A percentile compares a stretch with the other conserved stretches of the same genome.
phyloP scores from a whole-genome alignment of 2,113 vertebrate species.

The Sander lucioperca region DNA sequence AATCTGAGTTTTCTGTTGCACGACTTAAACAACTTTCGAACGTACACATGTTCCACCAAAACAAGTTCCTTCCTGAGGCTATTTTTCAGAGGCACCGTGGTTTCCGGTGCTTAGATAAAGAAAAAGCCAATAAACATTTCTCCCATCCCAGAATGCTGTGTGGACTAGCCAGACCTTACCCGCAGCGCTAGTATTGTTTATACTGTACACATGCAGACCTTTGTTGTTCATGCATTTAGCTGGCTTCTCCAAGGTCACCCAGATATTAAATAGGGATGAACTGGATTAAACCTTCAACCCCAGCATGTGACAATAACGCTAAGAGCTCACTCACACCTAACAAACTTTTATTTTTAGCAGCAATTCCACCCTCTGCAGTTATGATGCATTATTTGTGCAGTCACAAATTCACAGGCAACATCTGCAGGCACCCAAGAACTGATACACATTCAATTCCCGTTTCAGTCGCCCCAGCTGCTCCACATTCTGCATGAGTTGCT shows the following conservation, averaged over 20 bases:
- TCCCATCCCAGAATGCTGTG: too few relatives aligned
- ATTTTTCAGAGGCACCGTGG: too few relatives aligned
- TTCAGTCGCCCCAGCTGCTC: constrained; percentile 29
- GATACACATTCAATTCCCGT: constrained; percentile 36
- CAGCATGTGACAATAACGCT: neutral
- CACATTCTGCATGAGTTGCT: constrained; percentile 34
- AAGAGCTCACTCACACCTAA: constrained; percentile 2
- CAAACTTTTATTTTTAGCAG: neutral
- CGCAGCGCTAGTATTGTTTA: too few relatives aligned
- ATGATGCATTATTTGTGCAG: constrained; percentile 55
- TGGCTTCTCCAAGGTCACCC: constrained; percentile 10
- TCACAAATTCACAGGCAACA: constrained; percentile 29
- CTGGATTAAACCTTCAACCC: constrained; percentile 48
- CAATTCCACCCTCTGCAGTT: constrained; percentile 28
- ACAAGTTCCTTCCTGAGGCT: too few relatives aligned
- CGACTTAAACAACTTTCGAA: too few relatives aligned
- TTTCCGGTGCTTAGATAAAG: too few relatives aligned
- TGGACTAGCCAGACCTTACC: too few relatives aligned
- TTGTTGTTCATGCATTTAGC: neutral
- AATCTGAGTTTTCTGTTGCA: too few relatives aligned
- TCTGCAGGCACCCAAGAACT: constrained; percentile 4
- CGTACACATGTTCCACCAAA: too few relatives aligned
- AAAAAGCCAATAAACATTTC: too few relatives aligned
- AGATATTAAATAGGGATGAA: neutral
- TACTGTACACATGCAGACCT: neutral